Conservation (phyloP, 2,888 invertebrate genomes). For the Galeopsomyia nigrocyanea region DNA sequence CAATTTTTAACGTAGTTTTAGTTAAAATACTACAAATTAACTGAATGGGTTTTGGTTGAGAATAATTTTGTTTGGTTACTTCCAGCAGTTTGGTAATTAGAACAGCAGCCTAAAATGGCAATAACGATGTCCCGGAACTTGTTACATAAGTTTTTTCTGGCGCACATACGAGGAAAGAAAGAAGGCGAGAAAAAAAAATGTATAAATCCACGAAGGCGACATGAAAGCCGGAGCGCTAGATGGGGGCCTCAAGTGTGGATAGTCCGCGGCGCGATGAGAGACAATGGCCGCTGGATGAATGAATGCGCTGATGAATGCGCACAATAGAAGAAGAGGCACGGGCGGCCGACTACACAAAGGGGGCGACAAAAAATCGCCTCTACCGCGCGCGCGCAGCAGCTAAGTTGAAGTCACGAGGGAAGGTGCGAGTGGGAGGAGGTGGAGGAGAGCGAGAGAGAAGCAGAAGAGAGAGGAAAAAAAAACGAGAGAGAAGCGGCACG, state of each 20-base stretch:
- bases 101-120: constrained; percentile 44
- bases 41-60: too few species aligned
- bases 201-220: constrained; percentile 41
- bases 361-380: constrained; percentile 60
- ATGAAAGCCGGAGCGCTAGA: constrained; percentile 55
- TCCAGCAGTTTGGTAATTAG: constrained; percentile 46
- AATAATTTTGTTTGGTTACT: too few species aligned
- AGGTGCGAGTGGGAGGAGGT: constrained; percentile 29
- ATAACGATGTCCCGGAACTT: constrained; percentile 45
- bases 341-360: constrained; percentile 59
- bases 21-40: too few species aligned
- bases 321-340: constrained; percentile 63
- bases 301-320: constrained; percentile 67
- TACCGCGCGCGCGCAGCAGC: constrained; percentile 29
- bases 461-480: neutral
- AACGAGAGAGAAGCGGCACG: constrained; percentile 24
- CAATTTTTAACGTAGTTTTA: too few species aligned
- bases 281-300: constrained; percentile 66
- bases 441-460: constrained; percentile 15
- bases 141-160: too few species aligned
- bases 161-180: neutral
- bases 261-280: constrained; percentile 62
- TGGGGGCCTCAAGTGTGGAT: constrained; percentile 60
- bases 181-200: constrained; percentile 23
- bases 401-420: constrained; percentile 39